These are phyloP conservation scores for Battus philenor DNA, from an alignment of 1,140 invertebrate genomes.

Conservation along the genomic window DNA sequence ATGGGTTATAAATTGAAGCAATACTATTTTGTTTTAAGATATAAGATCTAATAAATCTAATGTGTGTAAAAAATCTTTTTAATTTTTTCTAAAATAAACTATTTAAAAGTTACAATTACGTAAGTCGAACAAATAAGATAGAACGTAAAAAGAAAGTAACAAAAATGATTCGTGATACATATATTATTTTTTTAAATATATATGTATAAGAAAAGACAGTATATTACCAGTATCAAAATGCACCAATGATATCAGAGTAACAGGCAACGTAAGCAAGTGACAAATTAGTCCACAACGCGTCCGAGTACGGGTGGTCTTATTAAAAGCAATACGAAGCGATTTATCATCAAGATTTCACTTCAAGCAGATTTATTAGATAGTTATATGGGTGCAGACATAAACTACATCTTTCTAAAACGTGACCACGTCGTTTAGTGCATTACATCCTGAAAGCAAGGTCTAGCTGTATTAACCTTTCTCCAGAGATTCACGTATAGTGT, in stretches of 20 bases:
- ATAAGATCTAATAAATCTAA: too few relatives aligned
- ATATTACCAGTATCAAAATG: too few relatives aligned
- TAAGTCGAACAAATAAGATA: too few relatives aligned
- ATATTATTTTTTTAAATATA: too few relatives aligned
- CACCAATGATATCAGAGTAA: background rate
- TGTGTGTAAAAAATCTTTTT: too few relatives aligned
- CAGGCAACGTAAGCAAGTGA: constrained; percentile 27
- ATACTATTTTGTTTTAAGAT: too few relatives aligned
- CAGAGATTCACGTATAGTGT: constrained; percentile 25
- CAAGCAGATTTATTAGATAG: constrained; percentile 20
- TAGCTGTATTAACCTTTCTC: constrained; percentile 41
- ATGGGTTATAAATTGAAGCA: too few relatives aligned
- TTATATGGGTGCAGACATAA: constrained; percentile 22
- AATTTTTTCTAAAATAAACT: too few relatives aligned
- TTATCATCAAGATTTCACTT: constrained; percentile 58
- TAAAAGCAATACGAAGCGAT: constrained; percentile 31
- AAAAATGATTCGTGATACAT: too few relatives aligned
- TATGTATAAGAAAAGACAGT: too few relatives aligned
- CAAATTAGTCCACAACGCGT: constrained; percentile 40
- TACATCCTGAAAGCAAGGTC: constrained; percentile 30
- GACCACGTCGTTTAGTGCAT: constrained; percentile 35
- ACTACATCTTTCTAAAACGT: constrained; percentile 50
- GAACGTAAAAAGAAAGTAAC: too few relatives aligned
- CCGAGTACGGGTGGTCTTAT: constrained; percentile 44
- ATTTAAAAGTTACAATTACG: too few relatives aligned